Base-by-base conservation (phyloP, 2,113 vertebrate species). In the Podarcis cretensis region DNA sequence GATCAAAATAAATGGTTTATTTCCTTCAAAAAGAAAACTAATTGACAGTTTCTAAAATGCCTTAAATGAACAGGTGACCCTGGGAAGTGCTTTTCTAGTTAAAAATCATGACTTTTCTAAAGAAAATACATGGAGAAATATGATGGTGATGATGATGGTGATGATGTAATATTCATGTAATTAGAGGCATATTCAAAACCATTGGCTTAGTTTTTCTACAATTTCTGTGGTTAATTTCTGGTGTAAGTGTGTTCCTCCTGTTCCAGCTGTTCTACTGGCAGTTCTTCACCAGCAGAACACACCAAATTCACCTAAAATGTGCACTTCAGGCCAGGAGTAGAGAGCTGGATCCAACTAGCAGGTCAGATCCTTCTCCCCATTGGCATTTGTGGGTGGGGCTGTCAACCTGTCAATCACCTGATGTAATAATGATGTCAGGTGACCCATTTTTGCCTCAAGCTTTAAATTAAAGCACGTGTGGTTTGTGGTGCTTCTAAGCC, bases 1-100 rank as follows among this genome's bases (percentile, higher is more conserved):
- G 96, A 96, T 97, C 54, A 87, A 87, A 43, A 74, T 40, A 63
- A 40, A 82, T 59, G 20, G 32, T 7, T 81, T 82, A 48, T 65
- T 75, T 87, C 54, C 79, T 82, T 59, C 16, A 20, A 68, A 66
- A 48, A 79, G 75, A 54, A 30, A 79, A 14, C 27, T 68, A 68
- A 32, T 54, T 83, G 71, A 83, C 87, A 76, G 16, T 75, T 43
- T 59, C 37, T 88, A 76, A 88, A 83, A 27, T 21, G 54, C 16
- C 21, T 37, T 54, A 76, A 76, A 88, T 54, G 71, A n/a, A 6
- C 6, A 76, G 20, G 27, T 35, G 21, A n/a, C n/a, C 37, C 30
- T 14, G 59, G 57, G 37, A 32, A 30, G 8, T 35, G 1, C 8
- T 66, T 43, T 82, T 65, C 69, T 57, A 20, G 82, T 65, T 75